Conservation (phyloP, 2,113 vertebrate species). For the Phalacrocorax pelagicus region DNA sequence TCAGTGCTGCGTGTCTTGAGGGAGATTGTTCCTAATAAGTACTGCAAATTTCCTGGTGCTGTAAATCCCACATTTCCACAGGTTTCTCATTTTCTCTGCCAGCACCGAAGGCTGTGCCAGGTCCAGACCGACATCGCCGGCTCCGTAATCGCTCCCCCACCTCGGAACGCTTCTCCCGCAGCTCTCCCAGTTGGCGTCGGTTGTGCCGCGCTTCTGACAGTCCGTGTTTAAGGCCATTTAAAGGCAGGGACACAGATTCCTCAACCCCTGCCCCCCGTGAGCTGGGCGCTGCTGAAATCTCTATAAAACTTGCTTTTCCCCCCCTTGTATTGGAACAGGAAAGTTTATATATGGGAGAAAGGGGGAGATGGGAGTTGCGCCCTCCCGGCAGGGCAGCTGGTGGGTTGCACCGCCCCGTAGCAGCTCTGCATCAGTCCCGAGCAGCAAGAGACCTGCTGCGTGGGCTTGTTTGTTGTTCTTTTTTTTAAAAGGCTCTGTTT, state of each 20-base stretch:
- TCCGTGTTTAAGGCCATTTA: background rate
- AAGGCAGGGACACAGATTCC: background rate
- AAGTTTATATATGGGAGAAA: background rate
- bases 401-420: background rate
- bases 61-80: accelerated
- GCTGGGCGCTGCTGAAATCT: background rate
- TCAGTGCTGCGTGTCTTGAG: too few relatives aligned
- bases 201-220: accelerated
- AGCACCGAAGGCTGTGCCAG: accelerated
- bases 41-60: background rate
- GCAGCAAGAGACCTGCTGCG: background rate
- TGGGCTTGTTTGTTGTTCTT: too few relatives aligned
- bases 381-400: background rate
- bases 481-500: background rate
- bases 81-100: background rate
- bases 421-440: background rate
- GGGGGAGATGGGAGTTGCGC: background rate
- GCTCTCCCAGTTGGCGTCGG: background rate
- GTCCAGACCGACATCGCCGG: background rate
- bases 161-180: background rate
- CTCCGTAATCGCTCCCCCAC: accelerated
- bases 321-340: background rate
- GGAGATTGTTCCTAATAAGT: background rate
- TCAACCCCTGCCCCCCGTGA: background rate
- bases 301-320: background rate